Conservation (phyloP, 1,140 invertebrate species). For the Drosophila azteca region DNA sequence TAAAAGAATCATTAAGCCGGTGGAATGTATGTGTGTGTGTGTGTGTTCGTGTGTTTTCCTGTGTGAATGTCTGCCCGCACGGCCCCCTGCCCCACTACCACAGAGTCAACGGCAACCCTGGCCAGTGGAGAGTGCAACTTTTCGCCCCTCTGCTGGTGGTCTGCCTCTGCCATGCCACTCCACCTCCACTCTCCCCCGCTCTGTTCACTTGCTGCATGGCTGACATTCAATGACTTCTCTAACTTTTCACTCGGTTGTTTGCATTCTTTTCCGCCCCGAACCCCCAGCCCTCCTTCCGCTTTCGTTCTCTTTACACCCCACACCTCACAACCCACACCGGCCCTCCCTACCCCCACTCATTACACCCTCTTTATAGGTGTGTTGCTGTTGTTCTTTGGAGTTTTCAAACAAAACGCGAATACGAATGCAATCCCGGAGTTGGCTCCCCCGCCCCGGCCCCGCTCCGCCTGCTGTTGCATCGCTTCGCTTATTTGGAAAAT, state of each 20-base stretch:
- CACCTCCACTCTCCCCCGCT: slow-evolving; percentile 10
- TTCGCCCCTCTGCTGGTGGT: neutral
- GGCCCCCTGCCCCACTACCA: too few relatives aligned
- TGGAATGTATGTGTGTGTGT: slow-evolving; percentile 31
- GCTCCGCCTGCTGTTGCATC: neutral
- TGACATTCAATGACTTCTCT: slow-evolving; percentile 81
- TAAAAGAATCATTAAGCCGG: slow-evolving; percentile 80
- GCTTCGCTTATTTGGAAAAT: slow-evolving; percentile 73
- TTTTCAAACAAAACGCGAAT: slow-evolving; percentile 65
- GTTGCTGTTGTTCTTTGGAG: slow-evolving; percentile 64
- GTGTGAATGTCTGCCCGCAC: neutral
- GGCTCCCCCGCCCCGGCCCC: slow-evolving; percentile 6
- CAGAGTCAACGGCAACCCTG: slow-evolving; percentile 26
- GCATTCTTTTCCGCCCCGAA: slow-evolving; percentile 35
- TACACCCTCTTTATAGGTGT: slow-evolving; percentile 9
- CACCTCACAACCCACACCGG: neutral
- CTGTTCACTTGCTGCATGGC: slow-evolving; percentile 64
- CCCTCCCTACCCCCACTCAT: neutral
- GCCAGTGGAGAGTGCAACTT: slow-evolving; percentile 52
- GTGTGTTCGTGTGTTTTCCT: slow-evolving; percentile 6
- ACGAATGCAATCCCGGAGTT: slow-evolving; percentile 67
- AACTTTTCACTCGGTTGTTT: slow-evolving; percentile 76
- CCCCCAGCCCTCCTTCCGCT: neutral
- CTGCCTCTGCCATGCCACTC: neutral
- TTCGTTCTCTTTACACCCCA: too few relatives aligned